Conservation (phyloP, 2,113 vertebrate genomes). For the Synchiropus splendidus region DNA sequence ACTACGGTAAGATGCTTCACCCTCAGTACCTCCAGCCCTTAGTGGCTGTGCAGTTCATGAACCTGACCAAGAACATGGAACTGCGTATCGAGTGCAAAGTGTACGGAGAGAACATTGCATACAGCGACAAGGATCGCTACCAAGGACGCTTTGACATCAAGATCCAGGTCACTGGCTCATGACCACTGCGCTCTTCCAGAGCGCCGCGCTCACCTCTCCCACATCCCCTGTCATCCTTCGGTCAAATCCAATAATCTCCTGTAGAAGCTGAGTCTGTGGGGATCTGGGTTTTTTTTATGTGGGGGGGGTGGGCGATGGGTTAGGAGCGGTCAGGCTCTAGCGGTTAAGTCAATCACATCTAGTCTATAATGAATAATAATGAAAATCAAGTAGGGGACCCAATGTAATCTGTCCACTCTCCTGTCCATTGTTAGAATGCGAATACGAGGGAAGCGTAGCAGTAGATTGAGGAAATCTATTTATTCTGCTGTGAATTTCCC, state of each 20-base stretch:
- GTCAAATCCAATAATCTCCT: constrained; percentile 10
- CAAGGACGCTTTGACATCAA: constrained; percentile 95
- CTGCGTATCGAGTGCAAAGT: constrained; percentile 90
- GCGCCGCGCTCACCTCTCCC: constrained; percentile 3
- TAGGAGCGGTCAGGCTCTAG: constrained; percentile 11
- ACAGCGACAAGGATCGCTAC: constrained; percentile 95
- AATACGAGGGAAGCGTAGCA: constrained; percentile 80
- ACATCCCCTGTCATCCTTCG: constrained; percentile 1
- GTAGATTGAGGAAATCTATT: constrained; percentile 79
- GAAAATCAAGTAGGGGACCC: constrained; percentile 25
- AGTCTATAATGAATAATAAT: constrained; percentile 29
- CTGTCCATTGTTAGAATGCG: constrained; percentile 87
- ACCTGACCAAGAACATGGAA: constrained; percentile 74
- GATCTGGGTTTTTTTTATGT: neutral
- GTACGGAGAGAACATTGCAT: constrained; percentile 82
- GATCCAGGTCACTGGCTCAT: constrained; percentile 58
- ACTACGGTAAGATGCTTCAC: constrained; percentile 90
- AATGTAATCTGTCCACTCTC: constrained; percentile 77
- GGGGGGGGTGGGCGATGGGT: too few species aligned
- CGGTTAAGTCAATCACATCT: constrained; percentile 34
- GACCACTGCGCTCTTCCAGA: constrained; percentile 37
- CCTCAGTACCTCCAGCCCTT: constrained; percentile 86
- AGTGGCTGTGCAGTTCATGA: constrained; percentile 88
- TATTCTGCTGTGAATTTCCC: constrained; percentile 87
- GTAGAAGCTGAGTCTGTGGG: constrained; percentile 15